These are phyloP conservation scores for Drosophila antonietae DNA, from an alignment of 2,888 invertebrate species.

Conservation along the genomic window DNA sequence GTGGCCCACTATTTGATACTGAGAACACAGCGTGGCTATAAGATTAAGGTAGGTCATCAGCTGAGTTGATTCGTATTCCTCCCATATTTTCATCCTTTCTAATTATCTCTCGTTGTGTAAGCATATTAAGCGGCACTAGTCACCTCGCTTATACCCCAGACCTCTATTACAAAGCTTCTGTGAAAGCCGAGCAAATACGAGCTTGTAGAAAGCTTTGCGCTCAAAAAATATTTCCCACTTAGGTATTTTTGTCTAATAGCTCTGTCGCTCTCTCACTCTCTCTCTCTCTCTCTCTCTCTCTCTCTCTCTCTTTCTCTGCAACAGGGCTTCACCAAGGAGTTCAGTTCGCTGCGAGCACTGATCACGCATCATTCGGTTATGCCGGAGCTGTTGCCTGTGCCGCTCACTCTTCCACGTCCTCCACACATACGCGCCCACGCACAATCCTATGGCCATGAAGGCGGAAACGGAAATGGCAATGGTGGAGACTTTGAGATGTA, in stretches of 20 bases:
- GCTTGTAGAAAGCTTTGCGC: neutral
- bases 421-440: constrained; percentile 58
- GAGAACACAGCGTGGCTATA: constrained; percentile 94
- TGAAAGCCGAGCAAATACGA: constrained; percentile 63
- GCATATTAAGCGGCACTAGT: too few relatives aligned
- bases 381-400: constrained; percentile 97
- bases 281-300: neutral
- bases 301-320: constrained; percentile 61
- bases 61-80: neutral
- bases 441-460: constrained; percentile 51
- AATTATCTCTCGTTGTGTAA: constrained; percentile 62
- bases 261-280: neutral
- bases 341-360: constrained; percentile 94
- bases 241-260: too few relatives aligned
- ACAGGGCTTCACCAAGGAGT: constrained; percentile 99
- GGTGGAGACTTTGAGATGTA: constrained; percentile 89
- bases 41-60: constrained; percentile 90
- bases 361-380: constrained; percentile 99
- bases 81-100: neutral
- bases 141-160: too few relatives aligned
- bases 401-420: constrained; percentile 91
- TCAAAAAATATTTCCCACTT: too few relatives aligned
- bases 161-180: constrained; percentile 1
- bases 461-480: constrained; percentile 18
- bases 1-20: constrained; percentile 98